A percentile compares a stretch with the other conserved stretches of the same genome.
Conservation (phyloP, 2,113 vertebrate species). For the Lonchura striata region DNA sequence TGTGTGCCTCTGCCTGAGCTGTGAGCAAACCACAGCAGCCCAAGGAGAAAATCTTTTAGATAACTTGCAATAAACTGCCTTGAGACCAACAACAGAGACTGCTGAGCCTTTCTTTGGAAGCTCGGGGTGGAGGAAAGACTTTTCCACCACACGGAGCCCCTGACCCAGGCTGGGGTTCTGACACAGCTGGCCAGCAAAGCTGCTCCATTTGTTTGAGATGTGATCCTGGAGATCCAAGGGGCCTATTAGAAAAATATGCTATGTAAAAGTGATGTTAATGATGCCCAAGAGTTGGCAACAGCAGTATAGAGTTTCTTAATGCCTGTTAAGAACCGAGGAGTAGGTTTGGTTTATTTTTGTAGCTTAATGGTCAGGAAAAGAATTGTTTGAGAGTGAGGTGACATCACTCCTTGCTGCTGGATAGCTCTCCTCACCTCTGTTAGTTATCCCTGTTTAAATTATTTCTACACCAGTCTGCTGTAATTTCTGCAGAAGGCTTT, state of each 20-base stretch:
- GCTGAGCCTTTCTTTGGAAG: no score
- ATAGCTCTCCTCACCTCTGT: background rate
- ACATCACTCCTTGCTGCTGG: background rate
- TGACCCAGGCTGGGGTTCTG: no score
- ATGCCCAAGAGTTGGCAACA: background rate
- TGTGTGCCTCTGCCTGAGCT: no score
- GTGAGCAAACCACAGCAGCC: no score
- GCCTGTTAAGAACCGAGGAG: background rate
- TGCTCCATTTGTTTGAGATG: background rate
- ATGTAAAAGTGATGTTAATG: background rate
- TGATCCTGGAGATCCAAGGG: background rate
- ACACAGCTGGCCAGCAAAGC: background rate
- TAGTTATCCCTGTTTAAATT: background rate
- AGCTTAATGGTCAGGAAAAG: background rate
- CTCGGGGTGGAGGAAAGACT: no score
- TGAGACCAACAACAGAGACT: no score
- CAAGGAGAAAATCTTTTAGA: no score
- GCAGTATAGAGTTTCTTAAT: fast-evolving
- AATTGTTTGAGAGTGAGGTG: background rate
- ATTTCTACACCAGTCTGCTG: background rate
- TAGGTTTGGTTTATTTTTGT: background rate
- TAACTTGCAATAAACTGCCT: no score
- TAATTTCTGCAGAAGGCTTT: background rate
- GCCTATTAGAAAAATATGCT: background rate
- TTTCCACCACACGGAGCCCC: no score